Evolutionary conservation across 2,113 vertebrate species (phyloP).

Genomic region (Numenius arquata): DNA sequence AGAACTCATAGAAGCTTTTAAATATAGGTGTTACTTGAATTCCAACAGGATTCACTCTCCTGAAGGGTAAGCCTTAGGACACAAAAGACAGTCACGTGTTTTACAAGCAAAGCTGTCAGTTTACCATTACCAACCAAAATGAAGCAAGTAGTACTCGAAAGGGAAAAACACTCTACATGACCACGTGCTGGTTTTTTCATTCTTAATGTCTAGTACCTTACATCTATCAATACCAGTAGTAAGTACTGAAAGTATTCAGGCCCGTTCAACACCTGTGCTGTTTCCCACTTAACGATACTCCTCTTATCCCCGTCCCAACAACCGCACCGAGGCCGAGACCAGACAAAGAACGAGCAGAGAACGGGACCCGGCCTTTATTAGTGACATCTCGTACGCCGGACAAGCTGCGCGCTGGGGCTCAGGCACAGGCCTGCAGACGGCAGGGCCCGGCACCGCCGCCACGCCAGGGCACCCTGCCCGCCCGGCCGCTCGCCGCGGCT

Average conservation of each 20-base stretch:
- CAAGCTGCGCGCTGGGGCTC: too few relatives aligned
- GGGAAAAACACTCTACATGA: neutral
- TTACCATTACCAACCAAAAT: neutral
- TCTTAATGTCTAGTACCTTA: neutral
- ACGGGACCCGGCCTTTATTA: neutral
- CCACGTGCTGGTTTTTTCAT: neutral
- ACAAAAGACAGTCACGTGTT: fast-evolving
- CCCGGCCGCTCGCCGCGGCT: neutral
- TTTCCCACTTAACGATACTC: fast-evolving
- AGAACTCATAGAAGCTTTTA: neutral
- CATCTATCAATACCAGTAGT: neutral
- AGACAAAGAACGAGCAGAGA: fast-evolving
- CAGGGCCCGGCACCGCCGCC: neutral
- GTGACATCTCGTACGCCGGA: fast-evolving
- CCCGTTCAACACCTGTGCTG: neutral
- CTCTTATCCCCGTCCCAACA: fast-evolving
- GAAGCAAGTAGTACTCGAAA: fast-evolving
- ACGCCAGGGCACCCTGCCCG: neutral
- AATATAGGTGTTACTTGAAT: neutral
- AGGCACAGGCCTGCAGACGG: fast-evolving
- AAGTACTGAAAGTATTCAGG: neutral
- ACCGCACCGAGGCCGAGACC: neutral
- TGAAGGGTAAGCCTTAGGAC: neutral
- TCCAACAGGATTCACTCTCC: neutral
- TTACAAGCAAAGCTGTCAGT: neutral